A percentile compares a stretch with the other conserved stretches of the same genome.
These are phyloP conservation scores for Peromyscus aztecus DNA, from an alignment of 2,797 vertebrate genomes.

Conservation along the genomic window DNA sequence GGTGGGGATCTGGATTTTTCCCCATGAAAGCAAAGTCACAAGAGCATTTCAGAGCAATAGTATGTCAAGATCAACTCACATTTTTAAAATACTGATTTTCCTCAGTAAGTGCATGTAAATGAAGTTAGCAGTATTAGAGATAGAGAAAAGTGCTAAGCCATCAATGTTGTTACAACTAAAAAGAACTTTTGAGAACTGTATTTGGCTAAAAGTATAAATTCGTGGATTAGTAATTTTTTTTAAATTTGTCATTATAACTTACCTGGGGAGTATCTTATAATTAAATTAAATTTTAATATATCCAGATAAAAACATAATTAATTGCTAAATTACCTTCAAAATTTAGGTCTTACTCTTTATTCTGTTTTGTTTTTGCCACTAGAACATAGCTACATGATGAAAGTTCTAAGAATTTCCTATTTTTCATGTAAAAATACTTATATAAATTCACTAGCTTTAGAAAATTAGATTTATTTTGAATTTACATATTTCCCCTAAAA, in stretches of 20 bases:
- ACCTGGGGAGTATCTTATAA: neutral
- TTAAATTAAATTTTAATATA: constrained; percentile 40
- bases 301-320: constrained; percentile 53
- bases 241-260: constrained; percentile 49
- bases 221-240: constrained; percentile 25
- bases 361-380: neutral
- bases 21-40: neutral
- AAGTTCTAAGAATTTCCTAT: neutral
- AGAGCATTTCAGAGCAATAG: neutral
- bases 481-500: neutral
- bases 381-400: neutral
- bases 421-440: constrained; percentile 49
- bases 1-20: neutral
- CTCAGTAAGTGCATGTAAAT: neutral
- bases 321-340: constrained; percentile 44
- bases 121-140: neutral
- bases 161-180: constrained; percentile 33
- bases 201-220: constrained; percentile 49
- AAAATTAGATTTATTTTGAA: neutral
- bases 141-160: neutral
- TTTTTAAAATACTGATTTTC: neutral
- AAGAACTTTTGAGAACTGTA: neutral
- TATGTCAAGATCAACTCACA: neutral
- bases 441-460: neutral
- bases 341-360: neutral